These are phyloP conservation scores for Ellobius talpinus DNA, from an alignment of 2,113 vertebrate genomes.

Conservation along the genomic window DNA sequence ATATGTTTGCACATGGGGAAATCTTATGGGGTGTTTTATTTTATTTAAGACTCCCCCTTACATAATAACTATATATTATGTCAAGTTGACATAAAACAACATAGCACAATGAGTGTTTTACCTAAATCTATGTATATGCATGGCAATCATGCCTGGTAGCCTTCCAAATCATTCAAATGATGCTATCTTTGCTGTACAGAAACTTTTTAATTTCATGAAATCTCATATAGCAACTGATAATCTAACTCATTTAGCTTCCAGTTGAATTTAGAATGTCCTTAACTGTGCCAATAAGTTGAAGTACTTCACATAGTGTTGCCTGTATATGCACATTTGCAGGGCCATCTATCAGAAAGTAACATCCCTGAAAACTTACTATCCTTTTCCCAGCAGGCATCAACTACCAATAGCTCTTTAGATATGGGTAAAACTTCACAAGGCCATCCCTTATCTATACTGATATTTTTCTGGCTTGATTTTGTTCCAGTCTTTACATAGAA, in stretches of 20 bases:
- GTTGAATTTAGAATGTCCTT: not conserved
- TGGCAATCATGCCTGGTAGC: too few relatives aligned
- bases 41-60: too few relatives aligned
- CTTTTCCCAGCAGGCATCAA: not conserved
- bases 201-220: too few relatives aligned
- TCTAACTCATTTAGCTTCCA: not conserved
- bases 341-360: not conserved
- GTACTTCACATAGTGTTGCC: not conserved
- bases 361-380: not conserved
- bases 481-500: not conserved
- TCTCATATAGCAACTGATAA: too few relatives aligned
- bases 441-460: not conserved
- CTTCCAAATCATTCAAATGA: too few relatives aligned
- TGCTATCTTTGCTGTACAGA: too few relatives aligned
- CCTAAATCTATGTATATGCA: too few relatives aligned
- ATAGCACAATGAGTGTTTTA: too few relatives aligned
- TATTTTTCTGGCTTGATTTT: not conserved
- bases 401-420: not conserved
- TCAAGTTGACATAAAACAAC: too few relatives aligned
- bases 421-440: not conserved
- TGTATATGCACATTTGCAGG: not conserved
- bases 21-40: too few relatives aligned
- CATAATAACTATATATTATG: too few relatives aligned
- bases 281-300: not conserved
- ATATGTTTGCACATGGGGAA: too few relatives aligned